Percentiles rank a stretch among this genome's conserved stretches.
phyloP scores from a whole-genome alignment of 2,113 vertebrate species.

The Chamaetylas fuelleborni region DNA sequence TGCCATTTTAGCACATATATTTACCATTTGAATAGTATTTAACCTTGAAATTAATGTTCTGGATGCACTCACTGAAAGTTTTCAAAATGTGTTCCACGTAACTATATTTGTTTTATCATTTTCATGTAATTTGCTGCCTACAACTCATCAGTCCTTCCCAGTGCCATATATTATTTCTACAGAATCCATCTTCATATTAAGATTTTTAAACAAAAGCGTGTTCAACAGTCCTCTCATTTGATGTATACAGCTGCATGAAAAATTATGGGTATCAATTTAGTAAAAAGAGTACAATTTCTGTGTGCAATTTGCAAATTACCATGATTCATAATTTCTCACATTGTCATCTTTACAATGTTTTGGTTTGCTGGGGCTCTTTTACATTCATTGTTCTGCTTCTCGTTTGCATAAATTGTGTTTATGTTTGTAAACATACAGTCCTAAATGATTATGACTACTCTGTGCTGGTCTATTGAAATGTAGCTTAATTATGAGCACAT shows the following conservation, averaged over 20 bases:
- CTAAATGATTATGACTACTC: not conserved
- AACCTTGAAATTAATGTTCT: not conserved
- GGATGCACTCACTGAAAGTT: not conserved
- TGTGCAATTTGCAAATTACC: not conserved
- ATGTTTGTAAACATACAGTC: not conserved
- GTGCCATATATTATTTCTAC: not conserved
- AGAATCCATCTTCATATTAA: not conserved
- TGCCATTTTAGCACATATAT: not conserved
- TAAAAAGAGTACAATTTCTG: not conserved
- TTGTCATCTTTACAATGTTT: not conserved
- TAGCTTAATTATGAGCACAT: not conserved
- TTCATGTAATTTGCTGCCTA: not conserved
- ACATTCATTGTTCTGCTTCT: not conserved
- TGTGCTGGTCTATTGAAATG: accelerated
- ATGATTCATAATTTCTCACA: not conserved
- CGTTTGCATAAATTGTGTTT: not conserved
- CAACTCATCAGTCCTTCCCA: not conserved
- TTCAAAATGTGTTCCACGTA: not conserved
- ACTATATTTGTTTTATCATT: not conserved
- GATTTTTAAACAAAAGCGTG: not conserved
- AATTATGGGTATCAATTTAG: not conserved
- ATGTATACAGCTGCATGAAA: not conserved
- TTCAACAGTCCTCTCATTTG: not conserved
- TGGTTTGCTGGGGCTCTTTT: not conserved
- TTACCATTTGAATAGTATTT: not conserved